phyloP scores from a whole-genome alignment of 64 coral and sea anemone species.

The Platygyra sinensis region DNA sequence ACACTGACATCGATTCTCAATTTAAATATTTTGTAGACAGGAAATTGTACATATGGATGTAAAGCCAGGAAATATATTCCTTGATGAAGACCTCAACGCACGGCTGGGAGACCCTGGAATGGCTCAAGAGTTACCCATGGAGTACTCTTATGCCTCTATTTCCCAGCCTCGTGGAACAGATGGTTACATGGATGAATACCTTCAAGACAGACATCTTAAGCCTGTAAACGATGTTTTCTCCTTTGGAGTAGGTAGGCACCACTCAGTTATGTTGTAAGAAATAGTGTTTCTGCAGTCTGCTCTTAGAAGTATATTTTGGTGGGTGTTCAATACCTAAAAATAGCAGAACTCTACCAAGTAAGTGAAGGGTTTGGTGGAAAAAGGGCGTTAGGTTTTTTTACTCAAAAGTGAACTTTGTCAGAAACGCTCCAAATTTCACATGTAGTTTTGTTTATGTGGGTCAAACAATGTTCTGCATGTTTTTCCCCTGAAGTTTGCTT shows the following conservation, averaged over 20 bases:
- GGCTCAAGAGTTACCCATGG: constrained; percentile 10
- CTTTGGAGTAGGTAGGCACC: constrained; percentile 3
- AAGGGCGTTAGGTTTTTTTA: too few species aligned
- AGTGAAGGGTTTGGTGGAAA: too few species aligned
- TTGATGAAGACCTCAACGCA: constrained; percentile 13
- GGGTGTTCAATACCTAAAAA: too few species aligned
- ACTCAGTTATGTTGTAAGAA: not conserved
- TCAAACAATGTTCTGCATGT: too few species aligned
- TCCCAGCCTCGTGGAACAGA: constrained; percentile 2
- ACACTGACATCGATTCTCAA: not conserved
- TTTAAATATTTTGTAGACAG: not conserved
- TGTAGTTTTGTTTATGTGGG: too few species aligned
- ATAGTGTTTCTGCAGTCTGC: too few species aligned
- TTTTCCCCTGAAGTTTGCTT: too few species aligned
- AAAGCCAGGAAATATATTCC: constrained; percentile 34
- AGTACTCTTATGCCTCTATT: not conserved
- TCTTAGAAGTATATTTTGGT: too few species aligned
- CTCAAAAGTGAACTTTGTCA: too few species aligned
- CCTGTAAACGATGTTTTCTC: constrained; percentile 21
- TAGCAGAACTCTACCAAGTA: too few species aligned
- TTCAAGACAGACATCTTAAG: not conserved
- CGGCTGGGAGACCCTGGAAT: constrained; percentile 18
- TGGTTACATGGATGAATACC: not conserved
- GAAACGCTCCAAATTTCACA: too few species aligned
- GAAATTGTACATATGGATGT: constrained; percentile 41